Percentiles rank a stretch among this genome's conserved stretches.
Evolutionary conservation across 2,888 invertebrate species (phyloP).

Genomic region (Temnothorax ravouxi): DNA sequence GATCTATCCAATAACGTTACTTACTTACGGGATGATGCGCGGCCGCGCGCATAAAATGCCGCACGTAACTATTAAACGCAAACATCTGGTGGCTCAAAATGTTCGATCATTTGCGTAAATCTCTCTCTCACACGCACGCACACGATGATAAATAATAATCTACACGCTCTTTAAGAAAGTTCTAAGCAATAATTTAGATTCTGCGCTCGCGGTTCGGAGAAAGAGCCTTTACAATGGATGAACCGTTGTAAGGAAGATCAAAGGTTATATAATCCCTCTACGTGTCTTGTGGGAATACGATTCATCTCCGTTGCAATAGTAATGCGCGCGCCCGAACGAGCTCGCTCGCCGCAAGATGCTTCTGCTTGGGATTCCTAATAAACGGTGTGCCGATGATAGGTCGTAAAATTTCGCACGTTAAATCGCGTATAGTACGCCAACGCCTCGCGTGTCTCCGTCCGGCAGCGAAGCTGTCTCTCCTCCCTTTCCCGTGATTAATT

Average conservation of each 20-base stretch:
- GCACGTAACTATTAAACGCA: slow-evolving; percentile 73
- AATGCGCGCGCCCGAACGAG: slow-evolving; percentile 66
- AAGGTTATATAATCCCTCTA: slow-evolving; percentile 78
- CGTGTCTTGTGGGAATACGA: slow-evolving; percentile 79
- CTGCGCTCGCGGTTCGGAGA: slow-evolving; percentile 72
- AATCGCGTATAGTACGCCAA: slow-evolving; percentile 66
- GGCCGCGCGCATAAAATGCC: slow-evolving; percentile 47
- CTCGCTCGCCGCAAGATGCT: slow-evolving; percentile 62
- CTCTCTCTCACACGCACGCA: slow-evolving; percentile 38
- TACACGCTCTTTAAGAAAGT: slow-evolving; percentile 77
- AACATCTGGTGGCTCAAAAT: slow-evolving; percentile 78
- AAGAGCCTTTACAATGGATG: slow-evolving; percentile 78
- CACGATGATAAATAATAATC: slow-evolving; percentile 78
- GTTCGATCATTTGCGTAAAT: slow-evolving; percentile 79
- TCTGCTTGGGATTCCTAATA: slow-evolving; percentile 75
- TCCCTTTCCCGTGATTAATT: slow-evolving; percentile 27
- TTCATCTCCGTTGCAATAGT: slow-evolving; percentile 77
- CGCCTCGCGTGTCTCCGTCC: slow-evolving; percentile 25
- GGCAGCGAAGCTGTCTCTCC: slow-evolving; percentile 17
- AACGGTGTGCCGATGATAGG: slow-evolving; percentile 68
- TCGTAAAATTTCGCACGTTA: slow-evolving; percentile 69
- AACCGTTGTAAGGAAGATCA: slow-evolving; percentile 78
- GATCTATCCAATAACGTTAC: slow-evolving; percentile 69
- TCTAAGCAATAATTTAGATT: slow-evolving; percentile 78
- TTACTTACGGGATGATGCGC: slow-evolving; percentile 46